phyloP scores from a whole-genome alignment of 1,140 invertebrate species.

The Drosophila parvula region DNA sequence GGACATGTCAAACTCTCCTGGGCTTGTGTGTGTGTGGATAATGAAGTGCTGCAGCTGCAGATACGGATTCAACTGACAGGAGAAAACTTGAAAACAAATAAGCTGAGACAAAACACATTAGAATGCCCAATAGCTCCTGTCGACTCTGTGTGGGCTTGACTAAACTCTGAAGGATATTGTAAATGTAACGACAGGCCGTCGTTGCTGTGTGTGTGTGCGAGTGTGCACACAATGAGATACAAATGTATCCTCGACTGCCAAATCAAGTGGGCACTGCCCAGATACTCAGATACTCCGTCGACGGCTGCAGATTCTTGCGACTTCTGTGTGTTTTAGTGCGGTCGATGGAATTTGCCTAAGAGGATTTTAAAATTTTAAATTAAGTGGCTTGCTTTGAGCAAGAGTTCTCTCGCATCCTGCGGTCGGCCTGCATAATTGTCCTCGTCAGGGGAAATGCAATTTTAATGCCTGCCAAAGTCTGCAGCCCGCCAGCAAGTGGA shows the following conservation, averaged over 20 bases:
- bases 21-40: constrained; percentile 41
- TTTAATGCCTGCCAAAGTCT: constrained; percentile 37
- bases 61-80: constrained; percentile 69
- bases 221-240: constrained; percentile 44
- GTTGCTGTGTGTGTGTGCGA: constrained; percentile 14
- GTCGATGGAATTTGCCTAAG: constrained; percentile 72
- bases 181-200: constrained; percentile 67
- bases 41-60: constrained; percentile 68
- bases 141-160: constrained; percentile 51
- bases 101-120: constrained; percentile 64
- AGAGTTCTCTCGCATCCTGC: constrained; percentile 39
- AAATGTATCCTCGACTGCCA: constrained; percentile 71
- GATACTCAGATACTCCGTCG: constrained; percentile 14
- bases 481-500: constrained; percentile 21
- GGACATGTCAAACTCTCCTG: constrained; percentile 5
- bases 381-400: constrained; percentile 70
- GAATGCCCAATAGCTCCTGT: constrained; percentile 57
- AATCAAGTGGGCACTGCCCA: constrained; percentile 59
- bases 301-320: constrained; percentile 35
- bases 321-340: constrained; percentile 67
- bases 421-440: constrained; percentile 70
- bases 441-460: constrained; percentile 60
- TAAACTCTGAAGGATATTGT: constrained; percentile 64
- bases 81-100: constrained; percentile 71
- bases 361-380: constrained; percentile 80